These are phyloP conservation scores for Myiopsitta monachus DNA, from an alignment of 2,113 vertebrate genomes.

Conservation along the genomic window DNA sequence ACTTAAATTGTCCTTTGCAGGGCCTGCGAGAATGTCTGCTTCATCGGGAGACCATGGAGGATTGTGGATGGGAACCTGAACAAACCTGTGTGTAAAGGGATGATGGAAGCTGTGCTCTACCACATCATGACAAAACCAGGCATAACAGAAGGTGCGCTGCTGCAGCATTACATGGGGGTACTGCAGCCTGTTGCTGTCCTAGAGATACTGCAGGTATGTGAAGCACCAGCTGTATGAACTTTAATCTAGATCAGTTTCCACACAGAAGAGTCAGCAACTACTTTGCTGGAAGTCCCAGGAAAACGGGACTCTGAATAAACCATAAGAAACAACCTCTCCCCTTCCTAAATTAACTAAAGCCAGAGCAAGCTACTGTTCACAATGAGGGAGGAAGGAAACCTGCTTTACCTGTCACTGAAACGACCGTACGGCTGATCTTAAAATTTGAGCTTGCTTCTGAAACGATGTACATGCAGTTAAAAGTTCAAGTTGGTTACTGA, in stretches of 20 bases:
- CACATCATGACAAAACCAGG: conserved; percentile 90
- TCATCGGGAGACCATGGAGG: conserved; percentile 91
- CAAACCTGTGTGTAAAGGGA: conserved; percentile 88
- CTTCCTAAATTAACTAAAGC: not conserved
- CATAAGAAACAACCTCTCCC: not conserved
- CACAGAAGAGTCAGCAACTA: not conserved
- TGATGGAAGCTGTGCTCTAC: conserved; percentile 89
- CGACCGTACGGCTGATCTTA: not conserved
- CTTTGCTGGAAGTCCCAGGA: not conserved
- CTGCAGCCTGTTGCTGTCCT: conserved; percentile 86
- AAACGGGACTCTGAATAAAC: not conserved
- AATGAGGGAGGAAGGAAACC: not conserved
- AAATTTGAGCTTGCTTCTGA: not conserved
- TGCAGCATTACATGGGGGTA: conserved; percentile 84
- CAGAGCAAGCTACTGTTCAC: not conserved
- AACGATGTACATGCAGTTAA: not conserved
- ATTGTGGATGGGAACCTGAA: conserved; percentile 90
- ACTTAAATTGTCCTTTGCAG: not conserved
- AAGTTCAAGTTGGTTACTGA: not conserved
- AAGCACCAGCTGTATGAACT: not conserved
- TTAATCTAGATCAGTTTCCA: not conserved
- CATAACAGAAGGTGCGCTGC: conserved; percentile 74
- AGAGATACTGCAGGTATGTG: conserved; percentile 87
- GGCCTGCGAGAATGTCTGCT: conserved; percentile 68
- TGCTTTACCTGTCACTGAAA: not conserved